These are phyloP conservation scores for Sarcophaga bullata DNA, from an alignment of 1,140 invertebrate genomes.

Conservation along the genomic window DNA sequence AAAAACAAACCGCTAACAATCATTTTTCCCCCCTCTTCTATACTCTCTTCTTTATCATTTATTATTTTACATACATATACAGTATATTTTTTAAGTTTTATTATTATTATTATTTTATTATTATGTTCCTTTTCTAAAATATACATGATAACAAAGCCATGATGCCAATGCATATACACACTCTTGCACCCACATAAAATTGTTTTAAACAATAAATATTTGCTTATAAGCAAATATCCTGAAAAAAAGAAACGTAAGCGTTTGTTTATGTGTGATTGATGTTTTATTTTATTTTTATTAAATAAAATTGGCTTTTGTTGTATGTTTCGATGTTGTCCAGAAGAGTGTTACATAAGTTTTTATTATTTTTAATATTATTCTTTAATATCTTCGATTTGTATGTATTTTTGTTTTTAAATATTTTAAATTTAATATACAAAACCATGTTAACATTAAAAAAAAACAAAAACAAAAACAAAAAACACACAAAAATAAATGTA, in stretches of 20 bases:
- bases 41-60: not conserved
- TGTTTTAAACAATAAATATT: not conserved
- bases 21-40: not conserved
- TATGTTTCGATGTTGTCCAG: not conserved
- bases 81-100: conserved; percentile 18
- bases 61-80: not conserved
- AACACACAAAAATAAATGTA: conserved; percentile 39
- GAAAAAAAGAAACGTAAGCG: not conserved
- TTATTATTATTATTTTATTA: not conserved
- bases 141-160: too few relatives aligned
- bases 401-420: conserved; percentile 24
- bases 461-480: conserved; percentile 14
- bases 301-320: not conserved
- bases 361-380: conserved; percentile 11
- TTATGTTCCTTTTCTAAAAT: too few relatives aligned
- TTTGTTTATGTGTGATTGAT: not conserved
- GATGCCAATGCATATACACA: too few relatives aligned
- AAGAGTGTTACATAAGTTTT: conserved; percentile 26
- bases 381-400: conserved; percentile 13
- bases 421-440: conserved; percentile 36
- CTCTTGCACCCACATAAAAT: not conserved
- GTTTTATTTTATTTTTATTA: conserved; percentile 17
- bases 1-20: too few relatives aligned
- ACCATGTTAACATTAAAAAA: not conserved
- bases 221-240: not conserved